Evolutionary conservation across 2,888 invertebrate species (phyloP), one percentile per base, ranked within the genome.

Genomic region (Oxytorus armatus): DNA sequence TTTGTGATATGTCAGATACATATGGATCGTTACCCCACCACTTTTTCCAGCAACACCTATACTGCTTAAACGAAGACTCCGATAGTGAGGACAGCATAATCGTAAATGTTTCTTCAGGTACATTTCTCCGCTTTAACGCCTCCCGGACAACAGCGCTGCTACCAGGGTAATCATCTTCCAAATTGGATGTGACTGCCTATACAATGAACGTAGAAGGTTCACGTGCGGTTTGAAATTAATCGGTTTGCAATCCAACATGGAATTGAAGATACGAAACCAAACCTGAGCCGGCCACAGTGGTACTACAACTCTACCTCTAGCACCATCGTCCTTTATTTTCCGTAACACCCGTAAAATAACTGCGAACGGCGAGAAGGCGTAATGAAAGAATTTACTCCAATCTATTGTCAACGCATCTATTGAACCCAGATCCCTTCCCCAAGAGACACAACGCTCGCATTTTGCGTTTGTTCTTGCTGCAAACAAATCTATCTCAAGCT

Each of bases 361-460:
- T 16, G 77, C 23, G 66, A 79, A 83, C 5, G 82, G 83, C 0
- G 81, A 83, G 18, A 85, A 86, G 0, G 82, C 82, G 25, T 84
- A 84, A 53, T 82, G 83, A 65, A 75, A 74, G 0, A 5, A 59
- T 14, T 29, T 5, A 10, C n/a, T 25, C 81, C 81, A 86, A 11
- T 78, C 53, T 10, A 76, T n/a, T 1, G 84, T 84, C 44, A 86
- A 82, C 0, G 81, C 84, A 53, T 83, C 76, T 0, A 81, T 36
- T 3, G 82, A 74, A 0, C 55, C 66, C 0, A 83, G 82, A 23
- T 83, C 82, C 47, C 61, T 68, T 7, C 23, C 18, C 83, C 85
- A 85, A 0, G 81, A 83, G 25, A 85, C 39, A 42, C 79, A 86
- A 0, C 55, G 65, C 7, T 49, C 10, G 23, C 84, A 86, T 74